These are phyloP conservation scores for Smithornis capensis DNA, from an alignment of 2,113 vertebrate genomes.

Conservation along the genomic window DNA sequence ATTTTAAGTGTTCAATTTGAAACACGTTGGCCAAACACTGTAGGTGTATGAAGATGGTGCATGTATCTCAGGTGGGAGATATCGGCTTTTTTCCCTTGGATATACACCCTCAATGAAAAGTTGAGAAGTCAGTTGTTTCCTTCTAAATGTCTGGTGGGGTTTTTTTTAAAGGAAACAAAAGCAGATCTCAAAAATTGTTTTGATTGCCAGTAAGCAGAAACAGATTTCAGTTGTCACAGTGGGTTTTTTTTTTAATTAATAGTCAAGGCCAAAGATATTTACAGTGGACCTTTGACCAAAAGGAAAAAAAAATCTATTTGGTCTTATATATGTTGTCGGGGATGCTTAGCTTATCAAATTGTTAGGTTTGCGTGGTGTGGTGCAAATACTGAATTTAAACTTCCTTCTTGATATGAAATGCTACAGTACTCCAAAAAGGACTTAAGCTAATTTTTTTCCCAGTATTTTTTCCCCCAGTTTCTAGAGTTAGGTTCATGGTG, in stretches of 20 bases:
- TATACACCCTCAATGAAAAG: background rate
- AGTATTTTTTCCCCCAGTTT: background rate
- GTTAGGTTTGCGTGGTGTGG: background rate
- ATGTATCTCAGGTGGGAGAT: background rate
- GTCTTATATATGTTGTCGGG: background rate
- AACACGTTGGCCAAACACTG: background rate
- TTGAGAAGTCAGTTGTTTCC: background rate
- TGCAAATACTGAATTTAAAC: background rate
- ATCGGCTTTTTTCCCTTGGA: background rate
- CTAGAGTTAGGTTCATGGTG: background rate
- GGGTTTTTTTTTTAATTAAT: background rate
- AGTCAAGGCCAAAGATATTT: background rate
- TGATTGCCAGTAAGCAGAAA: background rate
- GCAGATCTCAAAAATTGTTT: background rate
- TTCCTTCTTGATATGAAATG: background rate
- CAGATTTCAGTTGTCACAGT: background rate
- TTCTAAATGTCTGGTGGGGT: background rate
- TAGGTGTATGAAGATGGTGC: background rate
- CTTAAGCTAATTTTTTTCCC: background rate
- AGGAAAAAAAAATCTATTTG: background rate
- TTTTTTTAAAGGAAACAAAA: background rate
- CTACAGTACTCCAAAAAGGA: background rate
- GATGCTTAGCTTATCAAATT: background rate
- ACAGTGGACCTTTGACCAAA: background rate
- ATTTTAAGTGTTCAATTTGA: background rate